Evolutionary conservation across 2,888 invertebrate species (phyloP), one percentile per base, ranked within the genome.

Genomic region (Ctena decussata): DNA sequence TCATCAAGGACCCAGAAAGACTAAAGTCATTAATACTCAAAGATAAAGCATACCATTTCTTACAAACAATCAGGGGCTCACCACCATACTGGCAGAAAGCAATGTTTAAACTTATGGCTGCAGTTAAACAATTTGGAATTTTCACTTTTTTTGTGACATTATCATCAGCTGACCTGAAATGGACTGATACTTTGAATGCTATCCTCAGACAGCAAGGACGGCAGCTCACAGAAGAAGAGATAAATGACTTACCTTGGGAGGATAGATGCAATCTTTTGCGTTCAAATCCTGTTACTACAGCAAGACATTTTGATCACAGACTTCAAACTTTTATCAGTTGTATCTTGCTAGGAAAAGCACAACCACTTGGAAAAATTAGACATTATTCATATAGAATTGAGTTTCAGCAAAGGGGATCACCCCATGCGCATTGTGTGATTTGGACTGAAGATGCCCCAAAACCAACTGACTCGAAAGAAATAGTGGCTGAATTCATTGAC

Each of bases 61-160:
- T 87, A 8, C 80, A 84, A 37, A 80, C 80, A 37, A 75, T 90
- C 18, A 35, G 85, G 39, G 86, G 85, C 27, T 80, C 84, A 46
- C 92, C 92, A 6, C 86, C 87, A 21, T 92, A 90, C 76, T 91
- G 90, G 89, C 79, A 87, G 53, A 85, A 83, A 46, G 73, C 70
- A n/a, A 78, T 86, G 78, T n/a, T n/a, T n/a, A n/a, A n/a, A n/a
- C n/a, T n/a, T n/a, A n/a, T n/a, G n/a, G n/a, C n/a, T n/a, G n/a
- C n/a, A n/a, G n/a, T n/a, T n/a, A n/a, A n/a, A n/a, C n/a, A n/a
- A n/a, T n/a, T n/a, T n/a, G n/a, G n/a, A 87, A 85, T 89, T 15
- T 91, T 90, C n/a, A 91, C 90, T 0, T 91, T 84, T 46, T 93
- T 92, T 65, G 32, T 92, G 8, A 90, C 92, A 21, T 65, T 92